Conservation (phyloP, 2,797 vertebrate genomes). For the Acanthopagrus latus region DNA sequence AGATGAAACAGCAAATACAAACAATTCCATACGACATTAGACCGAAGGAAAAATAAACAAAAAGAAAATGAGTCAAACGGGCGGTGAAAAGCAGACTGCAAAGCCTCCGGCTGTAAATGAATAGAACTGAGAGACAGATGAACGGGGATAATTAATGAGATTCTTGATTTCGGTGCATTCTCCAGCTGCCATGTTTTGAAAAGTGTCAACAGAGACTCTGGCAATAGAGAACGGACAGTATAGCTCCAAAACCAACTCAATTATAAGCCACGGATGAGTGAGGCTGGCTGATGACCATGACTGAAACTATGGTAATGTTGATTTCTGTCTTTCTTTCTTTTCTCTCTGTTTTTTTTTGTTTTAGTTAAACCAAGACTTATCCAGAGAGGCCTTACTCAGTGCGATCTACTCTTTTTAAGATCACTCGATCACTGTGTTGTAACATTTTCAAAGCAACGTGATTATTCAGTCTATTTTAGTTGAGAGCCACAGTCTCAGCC, state of each 20-base stretch:
- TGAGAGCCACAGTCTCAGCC: background rate
- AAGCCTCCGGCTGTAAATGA: constrained; percentile 16
- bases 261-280: background rate
- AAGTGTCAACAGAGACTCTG: constrained; percentile 6
- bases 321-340: background rate
- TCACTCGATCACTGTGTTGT: background rate
- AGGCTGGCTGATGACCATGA: background rate
- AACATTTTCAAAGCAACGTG: background rate
- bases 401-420: background rate
- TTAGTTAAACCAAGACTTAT: background rate
- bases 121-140: constrained; percentile 1
- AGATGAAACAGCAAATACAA: constrained; percentile 29
- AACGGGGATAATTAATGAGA: constrained; percentile 19
- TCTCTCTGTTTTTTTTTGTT: background rate
- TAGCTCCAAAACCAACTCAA: background rate
- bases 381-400: background rate
- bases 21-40: constrained; percentile 12
- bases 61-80: background rate
- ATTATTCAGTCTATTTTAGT: background rate
- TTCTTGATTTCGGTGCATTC: background rate
- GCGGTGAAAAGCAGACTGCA: constrained; percentile 11
- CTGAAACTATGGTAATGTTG: background rate
- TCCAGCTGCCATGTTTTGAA: constrained; percentile 4
- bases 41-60: constrained; percentile 1
- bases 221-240: too few relatives aligned